A percentile compares a stretch with the other conserved stretches of the same genome.
Evolutionary conservation across 2,113 vertebrate genomes (phyloP).

Genomic region (Oncorhynchus keta): DNA sequence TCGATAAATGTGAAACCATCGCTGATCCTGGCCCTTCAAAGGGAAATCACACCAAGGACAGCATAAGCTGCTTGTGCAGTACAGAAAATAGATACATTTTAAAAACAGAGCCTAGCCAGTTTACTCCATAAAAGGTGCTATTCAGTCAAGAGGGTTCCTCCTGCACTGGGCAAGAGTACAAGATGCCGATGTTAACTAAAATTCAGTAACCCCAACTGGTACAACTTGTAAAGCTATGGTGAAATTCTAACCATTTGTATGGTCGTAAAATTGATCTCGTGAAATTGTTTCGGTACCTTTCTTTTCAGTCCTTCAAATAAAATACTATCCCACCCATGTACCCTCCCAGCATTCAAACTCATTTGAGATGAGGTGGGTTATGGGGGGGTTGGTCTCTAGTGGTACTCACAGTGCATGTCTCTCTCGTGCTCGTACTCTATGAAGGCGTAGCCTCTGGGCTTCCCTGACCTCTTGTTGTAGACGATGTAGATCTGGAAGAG

Average conservation of each 20-base stretch:
- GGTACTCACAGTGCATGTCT: constrained; percentile 93
- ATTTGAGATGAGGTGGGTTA: neutral
- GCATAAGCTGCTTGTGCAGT: neutral
- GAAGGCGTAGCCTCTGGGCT: constrained; percentile 92
- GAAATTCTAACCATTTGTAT: neutral
- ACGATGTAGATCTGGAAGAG: constrained; percentile 87
- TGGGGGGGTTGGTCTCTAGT: neutral
- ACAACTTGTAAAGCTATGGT: neutral
- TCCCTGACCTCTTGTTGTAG: constrained; percentile 89
- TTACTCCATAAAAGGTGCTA: neutral
- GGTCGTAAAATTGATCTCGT: no score
- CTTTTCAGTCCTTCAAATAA: neutral
- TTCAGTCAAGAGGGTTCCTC: no score
- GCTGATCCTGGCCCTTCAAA: no score
- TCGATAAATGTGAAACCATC: no score
- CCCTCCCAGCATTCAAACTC: neutral
- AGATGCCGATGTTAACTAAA: neutral
- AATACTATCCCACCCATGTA: neutral
- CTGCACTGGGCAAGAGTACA: neutral
- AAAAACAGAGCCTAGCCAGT: neutral
- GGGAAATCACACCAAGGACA: neutral
- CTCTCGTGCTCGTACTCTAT: constrained; percentile 95
- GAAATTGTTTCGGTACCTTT: no score
- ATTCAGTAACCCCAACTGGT: neutral
- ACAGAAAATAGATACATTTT: neutral